Conservation (phyloP, 2,888 invertebrate species). For the Andrena dorsata region DNA sequence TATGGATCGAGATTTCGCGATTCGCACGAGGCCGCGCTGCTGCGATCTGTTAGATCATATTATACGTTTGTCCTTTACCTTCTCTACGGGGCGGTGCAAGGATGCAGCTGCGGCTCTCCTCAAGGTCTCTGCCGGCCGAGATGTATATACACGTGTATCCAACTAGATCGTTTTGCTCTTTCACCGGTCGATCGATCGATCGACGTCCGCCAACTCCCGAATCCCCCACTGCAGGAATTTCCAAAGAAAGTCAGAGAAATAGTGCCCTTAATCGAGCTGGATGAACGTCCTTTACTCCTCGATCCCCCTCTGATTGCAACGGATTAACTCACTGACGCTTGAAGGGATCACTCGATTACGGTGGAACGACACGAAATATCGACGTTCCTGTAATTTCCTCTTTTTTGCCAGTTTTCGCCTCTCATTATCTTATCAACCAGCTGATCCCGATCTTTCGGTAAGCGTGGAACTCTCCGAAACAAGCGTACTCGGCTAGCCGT, state of each 20-base stretch:
- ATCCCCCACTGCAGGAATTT: slow-evolving; percentile 10
- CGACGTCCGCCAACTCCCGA: not conserved
- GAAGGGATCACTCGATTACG: slow-evolving; percentile 15
- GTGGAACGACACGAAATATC: slow-evolving; percentile 37
- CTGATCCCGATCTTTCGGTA: slow-evolving; percentile 64
- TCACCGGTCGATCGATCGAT: slow-evolving; percentile 12
- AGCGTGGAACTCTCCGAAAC: slow-evolving; percentile 60
- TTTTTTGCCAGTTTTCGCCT: slow-evolving; percentile 52
- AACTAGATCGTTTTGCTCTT: slow-evolving; percentile 54
- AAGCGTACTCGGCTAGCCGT: slow-evolving; percentile 60
- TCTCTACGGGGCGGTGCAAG: slow-evolving; percentile 69
- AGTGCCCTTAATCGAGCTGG: not conserved
- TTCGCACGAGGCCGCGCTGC: slow-evolving; percentile 64
- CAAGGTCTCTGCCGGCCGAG: slow-evolving; percentile 61
- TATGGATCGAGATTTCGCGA: slow-evolving; percentile 77
- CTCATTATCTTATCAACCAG: slow-evolving; percentile 77
- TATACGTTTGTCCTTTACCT: slow-evolving; percentile 78
- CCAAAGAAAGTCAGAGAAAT: not conserved
- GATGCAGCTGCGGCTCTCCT: slow-evolving; percentile 75
- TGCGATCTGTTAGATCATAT: slow-evolving; percentile 71
- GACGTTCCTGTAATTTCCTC: slow-evolving; percentile 26
- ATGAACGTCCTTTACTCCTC: not conserved
- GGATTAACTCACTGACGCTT: not conserved
- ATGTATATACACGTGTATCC: slow-evolving; percentile 50
- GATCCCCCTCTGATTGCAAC: not conserved